phyloP scores from a whole-genome alignment of 2,888 invertebrate genomes.

The Chymomyza caudatula region DNA sequence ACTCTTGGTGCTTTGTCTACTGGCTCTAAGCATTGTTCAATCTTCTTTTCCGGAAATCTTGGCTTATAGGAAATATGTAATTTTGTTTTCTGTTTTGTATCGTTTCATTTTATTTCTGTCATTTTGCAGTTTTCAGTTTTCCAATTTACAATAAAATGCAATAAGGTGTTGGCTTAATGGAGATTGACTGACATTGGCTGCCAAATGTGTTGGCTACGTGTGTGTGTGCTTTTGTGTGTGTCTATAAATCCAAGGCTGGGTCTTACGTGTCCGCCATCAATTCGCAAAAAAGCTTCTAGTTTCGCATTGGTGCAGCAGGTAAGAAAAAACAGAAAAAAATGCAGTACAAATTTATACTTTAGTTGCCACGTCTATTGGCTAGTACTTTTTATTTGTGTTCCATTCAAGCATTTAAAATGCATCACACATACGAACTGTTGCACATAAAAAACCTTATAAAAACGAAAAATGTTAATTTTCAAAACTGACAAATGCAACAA shows the following conservation, averaged over 20 bases:
- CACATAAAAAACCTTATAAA: constrained; percentile 20
- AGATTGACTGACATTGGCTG: constrained; percentile 69
- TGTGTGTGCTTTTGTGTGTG: constrained; percentile 12
- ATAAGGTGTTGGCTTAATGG: constrained; percentile 73
- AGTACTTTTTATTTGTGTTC: background rate
- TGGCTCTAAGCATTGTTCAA: background rate
- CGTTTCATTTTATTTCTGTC: background rate
- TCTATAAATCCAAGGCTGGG: constrained; percentile 46
- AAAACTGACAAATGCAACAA: constrained; percentile 60
- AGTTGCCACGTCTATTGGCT: background rate
- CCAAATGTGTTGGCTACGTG: constrained; percentile 34
- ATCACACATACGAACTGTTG: constrained; percentile 29
- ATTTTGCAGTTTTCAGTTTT: constrained; percentile 50
- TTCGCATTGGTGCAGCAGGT: constrained; percentile 19
- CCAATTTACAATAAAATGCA: constrained; percentile 72
- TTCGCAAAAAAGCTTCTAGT: constrained; percentile 13
- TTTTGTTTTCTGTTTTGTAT: background rate
- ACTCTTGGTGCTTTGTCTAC: background rate
- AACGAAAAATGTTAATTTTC: constrained; percentile 42
- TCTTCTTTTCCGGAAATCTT: background rate
- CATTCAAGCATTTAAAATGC: constrained; percentile 6
- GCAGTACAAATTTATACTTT: background rate
- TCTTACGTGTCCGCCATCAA: constrained; percentile 33
- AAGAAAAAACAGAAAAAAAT: constrained; percentile 22
- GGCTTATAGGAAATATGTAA: background rate